Base-by-base conservation (phyloP, 1,140 invertebrate genomes). In the Eurosta solidaginis region DNA sequence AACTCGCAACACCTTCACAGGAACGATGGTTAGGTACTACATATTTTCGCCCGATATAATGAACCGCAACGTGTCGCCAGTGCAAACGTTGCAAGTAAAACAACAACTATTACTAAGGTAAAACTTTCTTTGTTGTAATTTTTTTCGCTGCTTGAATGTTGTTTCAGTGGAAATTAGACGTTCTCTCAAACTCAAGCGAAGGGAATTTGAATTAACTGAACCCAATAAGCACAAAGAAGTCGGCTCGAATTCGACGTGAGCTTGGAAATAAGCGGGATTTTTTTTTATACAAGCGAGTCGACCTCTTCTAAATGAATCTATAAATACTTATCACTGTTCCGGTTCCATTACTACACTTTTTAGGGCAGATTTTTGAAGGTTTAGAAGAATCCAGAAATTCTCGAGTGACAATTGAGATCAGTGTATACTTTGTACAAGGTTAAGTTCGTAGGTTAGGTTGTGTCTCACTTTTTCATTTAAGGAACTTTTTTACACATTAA, bases 1-100 rank as follows among this genome's bases (percentile, higher is more conserved):
- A 47, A 6, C 44, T 74, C 45, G 73, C 73, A 47, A 74, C 73
- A 74, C 73, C 22, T n/a, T 3, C 59, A 68, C 59, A 68, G 40
- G 33, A 2, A 20, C 9, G 25, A 52, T 25, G 2, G 7, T 5
- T 7, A 3, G 25, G 3, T 3, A 3, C 1, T 22, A 36, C 33
- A 29, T 20, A 27, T 40, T 33, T 68, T 59, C 27, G 17, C n/a
- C n/a, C n/a, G n/a, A 40, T 40, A n/a, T 20, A 36, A 36, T 20
- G n/a, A 29, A 68, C 1, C 20, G 7, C n/a, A 36, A 68, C n/a
- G 29, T 68, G 59, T 40, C 7, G 40, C 20, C 59, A 68, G 33
- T 40, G n/a, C n/a, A 52, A n/a, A 17, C 12, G 33, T 68, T 68
- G 59, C 59, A 40, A 20, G 33, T 40, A 68, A 22, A 40, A 29